Conservation (phyloP, 2,888 invertebrate species). For the Andrena praecox region DNA sequence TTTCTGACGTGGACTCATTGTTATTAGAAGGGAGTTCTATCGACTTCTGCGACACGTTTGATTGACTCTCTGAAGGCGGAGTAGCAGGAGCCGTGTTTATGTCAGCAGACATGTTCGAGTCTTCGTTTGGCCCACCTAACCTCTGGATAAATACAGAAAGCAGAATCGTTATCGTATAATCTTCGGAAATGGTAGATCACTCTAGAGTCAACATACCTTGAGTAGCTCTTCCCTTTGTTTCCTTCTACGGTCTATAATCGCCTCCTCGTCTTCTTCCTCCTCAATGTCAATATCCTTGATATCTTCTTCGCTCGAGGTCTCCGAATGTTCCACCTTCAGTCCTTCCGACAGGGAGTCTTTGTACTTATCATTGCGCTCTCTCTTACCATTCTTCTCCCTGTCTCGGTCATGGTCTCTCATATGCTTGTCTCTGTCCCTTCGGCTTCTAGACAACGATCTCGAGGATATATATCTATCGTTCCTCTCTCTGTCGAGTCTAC, state of each 20-base stretch:
- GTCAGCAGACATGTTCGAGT: constrained; percentile 85
- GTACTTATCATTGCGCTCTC: constrained; percentile 86
- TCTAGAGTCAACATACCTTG: constrained; percentile 87
- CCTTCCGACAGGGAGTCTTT: constrained; percentile 93
- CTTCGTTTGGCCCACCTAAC: constrained; percentile 87
- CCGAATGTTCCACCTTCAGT: constrained; percentile 88
- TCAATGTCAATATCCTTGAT: constrained; percentile 90
- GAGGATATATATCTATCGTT: constrained; percentile 79
- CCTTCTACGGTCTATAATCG: constrained; percentile 94
- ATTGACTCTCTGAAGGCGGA: constrained; percentile 73
- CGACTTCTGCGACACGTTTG: constrained; percentile 77
- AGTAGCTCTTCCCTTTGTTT: constrained; percentile 95
- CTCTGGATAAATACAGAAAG: constrained; percentile 82
- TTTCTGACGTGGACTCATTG: constrained; percentile 81
- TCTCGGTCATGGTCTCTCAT: constrained; percentile 83
- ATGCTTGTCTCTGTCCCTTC: constrained; percentile 81
- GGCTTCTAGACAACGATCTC: constrained; percentile 77
- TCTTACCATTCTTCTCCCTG: constrained; percentile 82
- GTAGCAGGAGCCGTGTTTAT: constrained; percentile 74
- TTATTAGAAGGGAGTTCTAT: constrained; percentile 79
- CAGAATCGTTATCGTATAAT: neutral
- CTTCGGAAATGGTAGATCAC: neutral
- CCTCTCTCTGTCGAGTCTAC: constrained; percentile 77
- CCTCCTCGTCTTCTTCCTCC: constrained; percentile 97
- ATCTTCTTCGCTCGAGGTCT: constrained; percentile 90